Evolutionary conservation across 2,797 vertebrate species (phyloP).

Genomic region (Ctenopoma kingsleyae): DNA sequence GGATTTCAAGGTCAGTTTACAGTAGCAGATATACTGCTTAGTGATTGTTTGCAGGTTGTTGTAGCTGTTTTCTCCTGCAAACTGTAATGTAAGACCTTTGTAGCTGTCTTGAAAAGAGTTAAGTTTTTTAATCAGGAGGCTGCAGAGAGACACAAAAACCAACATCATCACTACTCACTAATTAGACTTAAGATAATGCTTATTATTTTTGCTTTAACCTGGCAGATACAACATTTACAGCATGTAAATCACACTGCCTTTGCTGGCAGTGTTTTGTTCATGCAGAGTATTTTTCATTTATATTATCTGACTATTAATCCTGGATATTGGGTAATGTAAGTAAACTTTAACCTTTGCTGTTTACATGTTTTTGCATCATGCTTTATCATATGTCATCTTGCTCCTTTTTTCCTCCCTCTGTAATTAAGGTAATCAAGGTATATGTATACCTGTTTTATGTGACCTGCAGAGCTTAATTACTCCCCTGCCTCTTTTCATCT

Average conservation of each 20-base stretch:
- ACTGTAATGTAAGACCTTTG: neutral
- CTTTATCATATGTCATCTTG: neutral
- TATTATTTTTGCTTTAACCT: constrained; percentile 20
- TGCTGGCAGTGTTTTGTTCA: constrained; percentile 26
- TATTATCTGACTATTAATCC: constrained; percentile 19
- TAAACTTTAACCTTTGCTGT: constrained; percentile 15
- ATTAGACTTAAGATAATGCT: constrained; percentile 9
- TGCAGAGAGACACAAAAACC: neutral
- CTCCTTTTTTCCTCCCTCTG: neutral
- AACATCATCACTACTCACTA: neutral
- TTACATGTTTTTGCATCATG: constrained; percentile 2
- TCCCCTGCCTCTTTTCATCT: neutral
- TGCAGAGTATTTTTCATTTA: constrained; percentile 26
- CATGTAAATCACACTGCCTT: constrained; percentile 47
- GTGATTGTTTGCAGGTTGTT: constrained; percentile 10
- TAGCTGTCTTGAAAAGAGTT: neutral
- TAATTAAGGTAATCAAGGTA: neutral
- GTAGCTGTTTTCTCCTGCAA: neutral
- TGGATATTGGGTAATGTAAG: constrained; percentile 8
- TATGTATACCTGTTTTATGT: too few species aligned
- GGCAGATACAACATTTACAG: neutral
- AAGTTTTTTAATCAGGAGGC: too few species aligned
- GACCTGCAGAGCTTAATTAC: neutral
- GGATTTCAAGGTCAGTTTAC: neutral
- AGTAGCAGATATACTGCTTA: neutral